phyloP scores from a whole-genome alignment of 2,888 invertebrate species.

The Oithona nana region DNA sequence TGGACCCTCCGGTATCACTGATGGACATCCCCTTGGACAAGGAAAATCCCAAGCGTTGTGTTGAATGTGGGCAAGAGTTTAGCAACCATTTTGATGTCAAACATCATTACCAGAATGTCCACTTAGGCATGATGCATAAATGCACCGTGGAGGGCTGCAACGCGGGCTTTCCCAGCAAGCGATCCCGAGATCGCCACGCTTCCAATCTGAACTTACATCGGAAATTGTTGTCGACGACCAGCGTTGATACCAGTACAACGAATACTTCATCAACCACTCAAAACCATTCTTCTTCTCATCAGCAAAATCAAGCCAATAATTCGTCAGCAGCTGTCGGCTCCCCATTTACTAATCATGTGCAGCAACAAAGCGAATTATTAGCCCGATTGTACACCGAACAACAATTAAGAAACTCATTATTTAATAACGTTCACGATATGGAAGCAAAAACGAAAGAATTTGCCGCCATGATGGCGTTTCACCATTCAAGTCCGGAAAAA shows the following conservation, averaged over 20 bases:
- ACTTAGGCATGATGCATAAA: conserved; percentile 83
- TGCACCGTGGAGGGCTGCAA: conserved; percentile 87
- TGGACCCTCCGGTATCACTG: no score
- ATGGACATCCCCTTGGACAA: conserved; percentile 78
- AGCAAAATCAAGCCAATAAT: no score
- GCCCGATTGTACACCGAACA: not conserved
- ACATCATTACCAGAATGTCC: conserved; percentile 85
- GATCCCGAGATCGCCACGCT: conserved; percentile 77
- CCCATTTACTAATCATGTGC: no score
- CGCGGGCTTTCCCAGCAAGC: conserved; percentile 80
- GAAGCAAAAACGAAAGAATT: not conserved
- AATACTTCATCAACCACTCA: no score
- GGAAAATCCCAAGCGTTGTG: conserved; percentile 74
- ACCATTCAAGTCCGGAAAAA: no score
- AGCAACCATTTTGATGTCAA: conserved; percentile 82
- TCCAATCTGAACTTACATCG: conserved; percentile 76
- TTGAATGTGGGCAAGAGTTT: conserved; percentile 78
- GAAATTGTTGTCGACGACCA: conserved; percentile 56
- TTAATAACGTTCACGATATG: not conserved
- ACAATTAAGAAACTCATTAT: not conserved
- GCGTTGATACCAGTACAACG: conserved; percentile 21
- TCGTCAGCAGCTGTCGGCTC: no score
- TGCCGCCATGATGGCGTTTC: not conserved
- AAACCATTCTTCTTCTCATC: no score
- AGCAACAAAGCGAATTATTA: not conserved